Evolutionary conservation across 2,888 invertebrate species (phyloP), one percentile per base, ranked within the genome.

Genomic region (Eumacrocentrus americanus): DNA sequence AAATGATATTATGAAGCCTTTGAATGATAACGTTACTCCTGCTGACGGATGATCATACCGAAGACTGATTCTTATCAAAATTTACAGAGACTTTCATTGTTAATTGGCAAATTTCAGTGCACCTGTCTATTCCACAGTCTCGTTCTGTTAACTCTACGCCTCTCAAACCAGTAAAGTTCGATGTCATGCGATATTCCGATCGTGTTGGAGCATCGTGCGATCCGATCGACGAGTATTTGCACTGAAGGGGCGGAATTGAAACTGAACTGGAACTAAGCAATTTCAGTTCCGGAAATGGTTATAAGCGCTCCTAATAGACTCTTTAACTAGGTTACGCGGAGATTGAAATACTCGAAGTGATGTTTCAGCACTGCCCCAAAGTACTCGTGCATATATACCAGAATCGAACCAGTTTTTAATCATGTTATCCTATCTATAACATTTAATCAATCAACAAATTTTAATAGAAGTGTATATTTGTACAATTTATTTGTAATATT

Each of bases 231-330:
- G 22, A 40, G 35, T 35, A 46, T 51, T 51, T 47, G 59, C 23
- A 16, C 48, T 14, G 42, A 60, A 50, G 52, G 60, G 52, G 40
- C 61, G 56, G 29, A 59, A 63, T 61, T 69, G 59, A 60, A 62
- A 72, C 58, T 65, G 64, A 68, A 66, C 66, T 66, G 65, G 67
- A 71, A 69, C 67, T 67, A 64, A 70, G 70, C 69, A 70, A 72
- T 72, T 72, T 69, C 68, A 69, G 63, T 63, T 56, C 61, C 70
- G 71, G 70, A 70, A 72, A 71, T 70, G 65, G 67, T 68, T 66
- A 65, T 64, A 68, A 66, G 63, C 67, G 64, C 66, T 68, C 61
- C 68, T 70, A 67, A 69, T 72, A 70, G 70, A 70, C 65, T 71
- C 70, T 60, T 66, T 72, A 72, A 72, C 71, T 68, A 67, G 67